These are phyloP conservation scores for Mellilla xanthometata DNA, from an alignment of 2,888 invertebrate species.

Conservation along the genomic window DNA sequence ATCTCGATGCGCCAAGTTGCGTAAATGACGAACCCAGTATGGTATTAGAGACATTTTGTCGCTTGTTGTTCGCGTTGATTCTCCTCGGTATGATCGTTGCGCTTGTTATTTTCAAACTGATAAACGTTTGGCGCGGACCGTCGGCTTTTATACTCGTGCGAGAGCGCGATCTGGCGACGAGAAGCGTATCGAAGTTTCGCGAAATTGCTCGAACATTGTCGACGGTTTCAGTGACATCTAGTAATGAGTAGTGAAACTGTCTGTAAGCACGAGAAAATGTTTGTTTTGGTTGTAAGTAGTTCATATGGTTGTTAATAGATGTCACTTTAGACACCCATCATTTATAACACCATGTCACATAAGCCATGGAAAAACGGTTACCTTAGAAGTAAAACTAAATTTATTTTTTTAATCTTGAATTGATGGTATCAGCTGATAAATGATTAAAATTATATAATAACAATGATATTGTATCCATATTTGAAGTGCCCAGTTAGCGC, in stretches of 20 bases:
- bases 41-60: slow-evolving; percentile 68
- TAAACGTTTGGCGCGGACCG: slow-evolving; percentile 26
- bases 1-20: slow-evolving; percentile 60
- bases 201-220: slow-evolving; percentile 48
- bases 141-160: slow-evolving; percentile 50
- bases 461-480: too few species aligned
- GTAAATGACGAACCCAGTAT: slow-evolving; percentile 71
- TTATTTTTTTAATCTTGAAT: too few species aligned
- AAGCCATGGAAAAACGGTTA: too few species aligned
- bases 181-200: slow-evolving; percentile 41
- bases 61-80: slow-evolving; percentile 23
- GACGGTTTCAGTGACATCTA: slow-evolving; percentile 46
- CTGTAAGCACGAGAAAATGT: too few species aligned
- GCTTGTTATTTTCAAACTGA: slow-evolving; percentile 30
- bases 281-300: too few species aligned
- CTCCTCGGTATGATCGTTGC: neutral
- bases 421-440: too few species aligned
- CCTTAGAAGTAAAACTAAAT: too few species aligned
- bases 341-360: too few species aligned
- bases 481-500: neutral
- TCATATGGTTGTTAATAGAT: too few species aligned
- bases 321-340: too few species aligned
- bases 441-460: too few species aligned
- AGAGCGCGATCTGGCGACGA: slow-evolving; percentile 54
- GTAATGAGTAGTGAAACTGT: slow-evolving; percentile 25